These are phyloP conservation scores for Esox niger DNA, from an alignment of 2,113 vertebrate genomes.

Conservation along the genomic window DNA sequence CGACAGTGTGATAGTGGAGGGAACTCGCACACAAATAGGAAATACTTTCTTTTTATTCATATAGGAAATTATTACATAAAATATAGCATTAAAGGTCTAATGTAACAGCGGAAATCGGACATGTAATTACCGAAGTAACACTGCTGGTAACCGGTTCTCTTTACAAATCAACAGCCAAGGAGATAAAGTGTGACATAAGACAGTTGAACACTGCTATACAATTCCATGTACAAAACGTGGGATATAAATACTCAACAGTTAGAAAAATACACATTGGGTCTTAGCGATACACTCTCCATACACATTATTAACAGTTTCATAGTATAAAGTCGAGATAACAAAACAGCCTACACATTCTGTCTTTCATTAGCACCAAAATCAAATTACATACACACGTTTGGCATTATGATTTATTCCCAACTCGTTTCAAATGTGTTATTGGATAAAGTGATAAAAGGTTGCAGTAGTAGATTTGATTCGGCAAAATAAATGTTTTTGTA, in stretches of 20 bases:
- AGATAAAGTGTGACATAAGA: constrained; percentile 74
- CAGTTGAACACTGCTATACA: constrained; percentile 78
- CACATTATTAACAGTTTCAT: constrained; percentile 83
- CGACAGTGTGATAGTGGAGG: no score
- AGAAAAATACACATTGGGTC: constrained; percentile 87
- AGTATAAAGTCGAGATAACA: constrained; percentile 65
- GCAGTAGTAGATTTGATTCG: constrained; percentile 49
- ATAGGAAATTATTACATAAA: constrained; percentile 75
- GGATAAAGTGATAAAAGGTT: constrained; percentile 63
- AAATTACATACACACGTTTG: constrained; percentile 62
- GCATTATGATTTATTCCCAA: constrained; percentile 43
- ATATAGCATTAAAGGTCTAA: constrained; percentile 75
- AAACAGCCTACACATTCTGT: constrained; percentile 50
- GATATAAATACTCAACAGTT: constrained; percentile 93
- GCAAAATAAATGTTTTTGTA: constrained; percentile 61
- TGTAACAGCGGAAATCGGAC: constrained; percentile 82
- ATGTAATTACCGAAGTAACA: constrained; percentile 79
- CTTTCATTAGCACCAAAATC: constrained; percentile 75
- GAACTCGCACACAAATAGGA: no score
- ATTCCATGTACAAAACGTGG: constrained; percentile 86
- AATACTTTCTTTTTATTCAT: constrained; percentile 69
- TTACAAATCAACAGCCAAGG: constrained; percentile 69
- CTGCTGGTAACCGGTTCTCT: constrained; percentile 74
- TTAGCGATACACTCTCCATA: constrained; percentile 83
- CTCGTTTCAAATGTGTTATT: constrained; percentile 51